These are phyloP conservation scores for Thinocorus orbignyianus DNA, from an alignment of 2,113 vertebrate species.

Conservation along the genomic window DNA sequence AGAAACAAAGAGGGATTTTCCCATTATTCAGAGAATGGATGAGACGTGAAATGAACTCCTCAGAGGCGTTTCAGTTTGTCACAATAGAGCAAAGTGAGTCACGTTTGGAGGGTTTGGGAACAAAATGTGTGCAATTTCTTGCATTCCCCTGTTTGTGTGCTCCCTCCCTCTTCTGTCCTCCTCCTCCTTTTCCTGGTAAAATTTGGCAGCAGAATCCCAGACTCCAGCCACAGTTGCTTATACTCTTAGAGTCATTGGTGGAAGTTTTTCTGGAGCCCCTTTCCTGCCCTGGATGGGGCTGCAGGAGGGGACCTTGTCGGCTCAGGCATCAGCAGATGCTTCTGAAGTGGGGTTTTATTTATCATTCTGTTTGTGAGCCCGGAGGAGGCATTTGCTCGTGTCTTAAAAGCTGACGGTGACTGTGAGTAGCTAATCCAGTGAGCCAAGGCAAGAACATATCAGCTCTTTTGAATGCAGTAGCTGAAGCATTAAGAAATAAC, in stretches of 20 bases:
- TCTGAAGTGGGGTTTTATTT: background rate
- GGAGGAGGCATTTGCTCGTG: background rate
- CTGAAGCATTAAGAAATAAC: background rate
- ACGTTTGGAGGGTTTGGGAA: conserved; percentile 41
- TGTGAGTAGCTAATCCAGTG: background rate
- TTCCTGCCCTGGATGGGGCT: background rate
- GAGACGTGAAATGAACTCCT: conserved; percentile 76
- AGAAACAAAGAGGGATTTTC: conserved; percentile 73
- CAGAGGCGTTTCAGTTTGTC: conserved; percentile 70
- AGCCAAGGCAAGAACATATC: background rate
- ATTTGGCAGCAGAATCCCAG: conserved; percentile 5
- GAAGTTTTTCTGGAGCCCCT: background rate
- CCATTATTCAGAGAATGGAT: conserved; percentile 75
- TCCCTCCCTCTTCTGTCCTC: background rate
- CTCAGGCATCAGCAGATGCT: background rate
- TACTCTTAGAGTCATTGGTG: background rate
- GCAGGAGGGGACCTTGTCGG: accelerated
- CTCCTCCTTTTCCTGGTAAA: background rate
- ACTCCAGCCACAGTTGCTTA: background rate
- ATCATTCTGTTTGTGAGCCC: background rate
- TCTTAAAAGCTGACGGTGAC: background rate
- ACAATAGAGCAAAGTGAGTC: conserved; percentile 68
- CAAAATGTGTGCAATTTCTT: background rate
- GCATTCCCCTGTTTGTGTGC: background rate
- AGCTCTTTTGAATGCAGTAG: background rate